These are phyloP conservation scores for Manacus vitellinus DNA, from an alignment of 2,113 vertebrate species.

Conservation along the genomic window DNA sequence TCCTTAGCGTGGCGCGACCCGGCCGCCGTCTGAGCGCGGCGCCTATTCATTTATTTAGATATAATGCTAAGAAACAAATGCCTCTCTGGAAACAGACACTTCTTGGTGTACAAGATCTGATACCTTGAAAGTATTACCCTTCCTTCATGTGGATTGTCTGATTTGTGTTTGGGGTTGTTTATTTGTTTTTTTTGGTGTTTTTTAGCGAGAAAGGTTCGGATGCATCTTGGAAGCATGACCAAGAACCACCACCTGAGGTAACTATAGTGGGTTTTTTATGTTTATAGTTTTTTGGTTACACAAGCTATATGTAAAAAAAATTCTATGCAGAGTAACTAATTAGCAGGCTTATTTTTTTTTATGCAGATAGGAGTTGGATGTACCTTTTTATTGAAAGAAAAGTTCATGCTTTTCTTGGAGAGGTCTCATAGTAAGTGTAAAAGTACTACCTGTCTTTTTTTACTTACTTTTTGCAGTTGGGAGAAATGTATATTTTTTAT, in stretches of 20 bases:
- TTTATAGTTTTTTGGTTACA: background rate
- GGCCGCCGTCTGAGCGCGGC: no score
- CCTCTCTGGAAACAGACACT: background rate
- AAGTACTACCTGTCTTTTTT: background rate
- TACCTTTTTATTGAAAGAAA: background rate
- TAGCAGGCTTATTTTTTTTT: background rate
- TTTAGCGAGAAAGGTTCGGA: conserved; percentile 89
- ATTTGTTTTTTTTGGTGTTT: background rate
- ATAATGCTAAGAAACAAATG: background rate
- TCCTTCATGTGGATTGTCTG: background rate
- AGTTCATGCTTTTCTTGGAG: background rate
- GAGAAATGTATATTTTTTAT: background rate
- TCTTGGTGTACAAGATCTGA: background rate
- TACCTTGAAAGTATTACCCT: background rate
- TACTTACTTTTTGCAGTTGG: background rate
- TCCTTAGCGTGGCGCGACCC: no score
- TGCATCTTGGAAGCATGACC: conserved; percentile 96
- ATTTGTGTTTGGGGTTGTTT: background rate
- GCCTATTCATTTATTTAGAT: background rate
- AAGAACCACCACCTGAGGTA: conserved; percentile 92
- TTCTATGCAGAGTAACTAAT: background rate
- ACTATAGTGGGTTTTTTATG: background rate
- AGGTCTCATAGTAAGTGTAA: background rate
- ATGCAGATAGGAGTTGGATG: background rate
- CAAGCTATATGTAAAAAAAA: background rate